A percentile compares a stretch with the other conserved stretches of the same genome.
Conservation (phyloP, 2,113 vertebrate species). For the Centrocercus urophasianus region DNA sequence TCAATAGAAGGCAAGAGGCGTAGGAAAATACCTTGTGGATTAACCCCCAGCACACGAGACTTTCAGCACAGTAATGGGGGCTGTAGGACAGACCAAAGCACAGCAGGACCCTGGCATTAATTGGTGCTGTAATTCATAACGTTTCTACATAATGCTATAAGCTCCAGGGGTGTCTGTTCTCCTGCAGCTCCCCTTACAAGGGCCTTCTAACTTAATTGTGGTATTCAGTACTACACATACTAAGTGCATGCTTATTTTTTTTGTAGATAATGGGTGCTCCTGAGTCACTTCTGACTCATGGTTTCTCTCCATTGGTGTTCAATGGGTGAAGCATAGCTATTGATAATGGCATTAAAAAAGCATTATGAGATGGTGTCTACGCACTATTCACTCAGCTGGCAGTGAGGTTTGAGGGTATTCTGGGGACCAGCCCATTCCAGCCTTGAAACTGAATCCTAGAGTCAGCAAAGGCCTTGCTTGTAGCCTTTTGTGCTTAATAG, state of each 20-base stretch:
- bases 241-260: background rate
- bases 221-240: background rate
- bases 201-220: background rate
- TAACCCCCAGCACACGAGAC: background rate
- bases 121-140: background rate
- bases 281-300: background rate
- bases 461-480: background rate
- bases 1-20: background rate
- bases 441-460: background rate
- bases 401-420: fast-evolving
- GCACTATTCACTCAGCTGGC: background rate
- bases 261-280: background rate
- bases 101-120: background rate
- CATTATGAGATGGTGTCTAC: background rate
- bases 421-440: background rate
- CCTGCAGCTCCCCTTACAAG: background rate
- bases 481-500: background rate
- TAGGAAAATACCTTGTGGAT: background rate
- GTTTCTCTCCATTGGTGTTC: background rate
- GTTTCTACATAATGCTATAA: background rate
- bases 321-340: background rate
- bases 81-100: background rate
- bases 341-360: background rate
- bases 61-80: background rate
- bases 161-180: background rate